Base-by-base conservation (phyloP, 2,113 vertebrate species). In the Drymodes brunneopygia region DNA sequence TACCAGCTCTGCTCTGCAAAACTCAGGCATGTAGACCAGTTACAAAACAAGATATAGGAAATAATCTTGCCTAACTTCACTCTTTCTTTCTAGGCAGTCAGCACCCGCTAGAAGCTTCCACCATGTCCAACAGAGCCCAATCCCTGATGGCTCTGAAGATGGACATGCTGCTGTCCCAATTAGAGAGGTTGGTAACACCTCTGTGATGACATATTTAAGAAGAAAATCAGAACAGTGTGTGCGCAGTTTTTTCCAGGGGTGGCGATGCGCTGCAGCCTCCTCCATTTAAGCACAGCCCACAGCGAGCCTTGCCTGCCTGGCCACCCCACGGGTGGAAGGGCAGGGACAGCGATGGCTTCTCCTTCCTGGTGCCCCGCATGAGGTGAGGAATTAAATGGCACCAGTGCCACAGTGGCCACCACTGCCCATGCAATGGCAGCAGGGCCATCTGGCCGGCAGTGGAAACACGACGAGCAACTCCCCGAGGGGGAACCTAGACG, bases 261-360 rank as follows among this genome's bases (percentile, higher is more conserved):
- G 12, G 23, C 3, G 10, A n/a, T 27, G 17, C 44, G 38, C 53
- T 1, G 6, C 7, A 19, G 23, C 53, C 0, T 1, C 51, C 3
- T 5, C 17, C 21, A 56, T 14, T 29, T n/a, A 9, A 1, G 24
- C 10, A 16, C 6, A 6, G 29, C 69, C 29, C 2, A 1, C 16
- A 25, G 51, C 1, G 3, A 53, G 23, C 38, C 70, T 5, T 15
- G 17, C 24, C 40, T 16, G 51, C 38, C 40, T 6, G 51, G 31
- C 24, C 6, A 2, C 7, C 40, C 23, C 50, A 6, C 42, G 21
- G 50, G 22, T 29, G 54, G 29, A n/a, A n/a, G 70, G 51, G 8
- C 38, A 72, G 50, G 42, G 22, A 2, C 6, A 12, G 8, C 3
- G 27, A 5, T 15, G 12, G 70, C 23, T 72, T 10, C 17, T 14